Evolutionary conservation across 2,113 vertebrate genomes (phyloP).

Genomic region (Leptobrachium ailaonicum): DNA sequence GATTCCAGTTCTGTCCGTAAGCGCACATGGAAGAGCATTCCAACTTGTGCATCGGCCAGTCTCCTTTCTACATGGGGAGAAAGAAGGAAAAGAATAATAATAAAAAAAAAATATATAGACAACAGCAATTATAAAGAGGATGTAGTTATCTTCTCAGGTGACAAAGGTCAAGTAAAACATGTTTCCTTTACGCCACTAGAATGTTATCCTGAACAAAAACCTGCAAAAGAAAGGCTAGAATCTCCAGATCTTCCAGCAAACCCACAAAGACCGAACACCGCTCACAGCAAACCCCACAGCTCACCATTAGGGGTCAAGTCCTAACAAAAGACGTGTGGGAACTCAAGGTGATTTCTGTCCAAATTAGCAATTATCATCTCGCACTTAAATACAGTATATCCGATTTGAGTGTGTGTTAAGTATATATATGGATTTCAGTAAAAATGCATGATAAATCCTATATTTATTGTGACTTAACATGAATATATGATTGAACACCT

Average conservation of each 20-base stretch:
- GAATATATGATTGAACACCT: too few species aligned
- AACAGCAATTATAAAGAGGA: slow-evolving; percentile 50
- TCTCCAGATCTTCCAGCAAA: neutral
- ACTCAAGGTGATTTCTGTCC: too few species aligned
- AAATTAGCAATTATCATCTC: too few species aligned
- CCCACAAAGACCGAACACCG: neutral
- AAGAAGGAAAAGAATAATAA: neutral
- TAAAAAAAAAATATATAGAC: neutral
- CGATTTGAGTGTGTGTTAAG: too few species aligned
- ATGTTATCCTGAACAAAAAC: slow-evolving; percentile 28
- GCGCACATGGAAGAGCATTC: slow-evolving; percentile 88
- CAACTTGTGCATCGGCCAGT: slow-evolving; percentile 95
- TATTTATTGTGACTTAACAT: too few species aligned
- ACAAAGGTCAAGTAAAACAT: slow-evolving; percentile 62
- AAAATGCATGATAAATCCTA: too few species aligned
- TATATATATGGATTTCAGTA: too few species aligned
- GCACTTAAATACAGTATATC: too few species aligned
- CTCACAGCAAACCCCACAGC: too few species aligned
- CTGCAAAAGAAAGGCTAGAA: neutral
- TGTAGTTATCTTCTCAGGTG: slow-evolving; percentile 48
- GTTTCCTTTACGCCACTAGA: slow-evolving; percentile 64
- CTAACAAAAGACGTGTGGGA: too few species aligned
- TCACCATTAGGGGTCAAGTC: too few species aligned
- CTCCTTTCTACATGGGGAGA: slow-evolving; percentile 74
- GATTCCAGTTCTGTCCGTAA: slow-evolving; percentile 88